A percentile compares a stretch with the other conserved stretches of the same genome.
phyloP scores from a whole-genome alignment of 2,113 vertebrate species.

The Pelecanus crispus region DNA sequence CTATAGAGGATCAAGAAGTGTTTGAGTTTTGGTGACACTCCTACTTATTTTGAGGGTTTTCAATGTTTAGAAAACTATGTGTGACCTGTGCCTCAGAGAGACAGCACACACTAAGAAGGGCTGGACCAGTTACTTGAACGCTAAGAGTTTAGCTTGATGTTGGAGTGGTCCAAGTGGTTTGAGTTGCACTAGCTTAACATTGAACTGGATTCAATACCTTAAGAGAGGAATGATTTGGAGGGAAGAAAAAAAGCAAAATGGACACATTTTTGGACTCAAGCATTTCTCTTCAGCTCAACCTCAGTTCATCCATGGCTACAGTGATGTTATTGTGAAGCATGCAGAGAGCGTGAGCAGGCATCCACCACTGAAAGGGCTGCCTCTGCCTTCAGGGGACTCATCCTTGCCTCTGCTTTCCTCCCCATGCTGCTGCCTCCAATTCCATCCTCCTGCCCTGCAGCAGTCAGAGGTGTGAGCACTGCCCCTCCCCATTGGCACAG shows the following conservation, averaged over 20 bases:
- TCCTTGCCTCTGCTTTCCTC: neutral
- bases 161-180: neutral
- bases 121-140: fast-evolving
- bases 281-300: neutral
- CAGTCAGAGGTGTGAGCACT: neutral
- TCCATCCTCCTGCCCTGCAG: neutral
- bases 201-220: neutral
- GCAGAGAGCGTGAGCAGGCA: neutral
- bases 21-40: neutral
- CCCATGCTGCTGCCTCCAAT: fast-evolving
- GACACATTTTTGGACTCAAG: neutral
- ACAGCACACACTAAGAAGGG: fast-evolving
- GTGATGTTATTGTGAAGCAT: neutral
- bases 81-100: neutral
- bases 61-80: neutral
- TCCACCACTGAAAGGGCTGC: neutral
- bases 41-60: neutral
- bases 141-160: neutral
- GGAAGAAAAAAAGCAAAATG: neutral
- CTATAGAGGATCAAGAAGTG: neutral
- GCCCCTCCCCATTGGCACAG: fast-evolving
- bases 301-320: neutral
- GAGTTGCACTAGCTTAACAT: neutral
- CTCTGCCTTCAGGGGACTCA: neutral
- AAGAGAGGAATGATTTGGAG: neutral